Conservation (phyloP, 2,113 vertebrate species). For the Silurus meridionalis region DNA sequence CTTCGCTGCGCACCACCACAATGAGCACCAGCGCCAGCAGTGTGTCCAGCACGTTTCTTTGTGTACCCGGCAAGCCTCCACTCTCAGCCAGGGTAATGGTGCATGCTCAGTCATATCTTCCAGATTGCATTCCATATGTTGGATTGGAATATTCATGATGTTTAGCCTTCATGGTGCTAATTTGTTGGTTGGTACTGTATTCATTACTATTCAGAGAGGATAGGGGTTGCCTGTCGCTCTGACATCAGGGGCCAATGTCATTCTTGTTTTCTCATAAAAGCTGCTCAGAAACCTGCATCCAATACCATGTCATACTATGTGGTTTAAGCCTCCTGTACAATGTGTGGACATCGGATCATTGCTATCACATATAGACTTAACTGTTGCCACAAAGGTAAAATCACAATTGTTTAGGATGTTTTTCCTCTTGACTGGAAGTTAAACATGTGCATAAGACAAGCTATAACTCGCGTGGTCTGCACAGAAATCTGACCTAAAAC, state of each 20-base stretch:
- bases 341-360: background rate
- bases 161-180: background rate
- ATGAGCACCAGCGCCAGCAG: conserved; percentile 35
- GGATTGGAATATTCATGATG: background rate
- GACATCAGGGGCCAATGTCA: background rate
- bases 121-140: background rate
- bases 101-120: background rate
- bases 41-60: conserved; percentile 51
- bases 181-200: background rate
- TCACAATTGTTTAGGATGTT: background rate
- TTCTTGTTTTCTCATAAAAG: background rate
- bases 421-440: no score
- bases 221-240: no score
- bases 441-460: no score
- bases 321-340: background rate
- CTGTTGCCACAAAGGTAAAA: background rate
- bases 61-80: conserved; percentile 57
- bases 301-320: background rate
- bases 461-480: background rate
- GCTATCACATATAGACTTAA: background rate
- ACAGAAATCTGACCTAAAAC: background rate
- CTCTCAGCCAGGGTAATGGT: conserved; percentile 49
- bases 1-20: conserved; percentile 35
- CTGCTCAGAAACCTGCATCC: background rate
- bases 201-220: background rate